These are phyloP conservation scores for Falco punctatus DNA, from an alignment of 2,113 vertebrate species.

Conservation along the genomic window DNA sequence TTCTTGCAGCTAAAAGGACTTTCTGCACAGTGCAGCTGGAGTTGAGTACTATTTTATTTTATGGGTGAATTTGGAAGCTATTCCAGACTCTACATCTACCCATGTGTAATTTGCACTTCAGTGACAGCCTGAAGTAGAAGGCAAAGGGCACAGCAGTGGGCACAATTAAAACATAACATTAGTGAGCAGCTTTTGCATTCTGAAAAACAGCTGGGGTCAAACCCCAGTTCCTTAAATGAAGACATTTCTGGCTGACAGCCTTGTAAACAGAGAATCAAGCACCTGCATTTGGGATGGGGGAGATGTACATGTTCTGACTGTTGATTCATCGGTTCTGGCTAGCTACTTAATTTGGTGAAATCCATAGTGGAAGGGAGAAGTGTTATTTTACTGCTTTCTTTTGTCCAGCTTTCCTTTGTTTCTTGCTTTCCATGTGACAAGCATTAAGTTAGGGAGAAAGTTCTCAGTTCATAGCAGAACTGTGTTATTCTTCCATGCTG, in stretches of 20 bases:
- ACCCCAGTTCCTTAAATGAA: neutral
- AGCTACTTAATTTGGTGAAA: neutral
- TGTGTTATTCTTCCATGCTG: neutral
- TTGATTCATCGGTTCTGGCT: neutral
- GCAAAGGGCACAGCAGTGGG: neutral
- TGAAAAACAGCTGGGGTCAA: conserved; percentile 5
- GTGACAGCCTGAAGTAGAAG: neutral
- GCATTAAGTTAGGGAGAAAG: neutral
- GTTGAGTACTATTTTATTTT: neutral
- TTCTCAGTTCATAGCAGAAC: neutral
- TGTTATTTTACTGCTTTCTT: neutral
- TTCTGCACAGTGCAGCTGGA: neutral
- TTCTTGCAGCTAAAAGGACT: neutral
- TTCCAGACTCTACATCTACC: neutral
- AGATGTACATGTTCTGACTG: neutral
- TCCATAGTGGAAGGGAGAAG: neutral
- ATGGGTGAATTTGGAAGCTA: neutral
- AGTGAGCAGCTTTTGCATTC: neutral
- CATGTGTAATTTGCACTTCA: neutral
- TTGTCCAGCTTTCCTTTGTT: neutral
- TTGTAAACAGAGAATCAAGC: neutral
- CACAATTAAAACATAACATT: neutral
- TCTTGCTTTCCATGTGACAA: neutral
- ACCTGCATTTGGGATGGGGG: neutral
- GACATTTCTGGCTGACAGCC: neutral